These are phyloP conservation scores for Acholoe squamosa DNA, from an alignment of 2,888 invertebrate genomes.

Conservation along the genomic window DNA sequence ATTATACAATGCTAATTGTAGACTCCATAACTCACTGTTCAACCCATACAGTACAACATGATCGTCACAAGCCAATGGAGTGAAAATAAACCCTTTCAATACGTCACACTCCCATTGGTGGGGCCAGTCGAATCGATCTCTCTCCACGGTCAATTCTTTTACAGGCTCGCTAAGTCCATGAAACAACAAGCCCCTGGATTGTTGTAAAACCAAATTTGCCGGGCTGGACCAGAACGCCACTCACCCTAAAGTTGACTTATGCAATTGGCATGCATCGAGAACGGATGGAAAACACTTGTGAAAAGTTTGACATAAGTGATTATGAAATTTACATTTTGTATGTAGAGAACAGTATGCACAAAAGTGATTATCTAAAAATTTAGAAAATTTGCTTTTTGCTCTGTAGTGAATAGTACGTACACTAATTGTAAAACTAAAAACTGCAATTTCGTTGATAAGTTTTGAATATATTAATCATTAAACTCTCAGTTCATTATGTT, in stretches of 20 bases:
- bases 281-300: not conserved
- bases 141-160: not conserved
- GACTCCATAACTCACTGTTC: not conserved
- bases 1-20: too few species aligned
- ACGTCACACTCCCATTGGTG: not conserved
- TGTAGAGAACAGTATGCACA: too few species aligned
- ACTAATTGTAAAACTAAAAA: too few species aligned
- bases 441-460: too few species aligned
- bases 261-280: not conserved
- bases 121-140: not conserved
- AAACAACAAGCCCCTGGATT: not conserved
- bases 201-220: conserved; percentile 21
- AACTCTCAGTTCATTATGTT: too few species aligned
- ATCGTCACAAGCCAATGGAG: not conserved
- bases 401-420: not conserved
- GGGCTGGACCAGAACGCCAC: not conserved
- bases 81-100: not conserved
- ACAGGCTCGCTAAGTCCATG: not conserved
- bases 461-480: too few species aligned
- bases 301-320: conserved; percentile 23
- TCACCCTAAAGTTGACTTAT: not conserved
- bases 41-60: not conserved
- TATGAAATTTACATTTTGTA: too few species aligned
- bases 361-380: not conserved
- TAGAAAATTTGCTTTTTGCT: not conserved